Percentiles rank a stretch among this genome's conserved stretches.
Evolutionary conservation across 2,113 vertebrate genomes (phyloP).

Genomic region (Seriola dumerili): DNA sequence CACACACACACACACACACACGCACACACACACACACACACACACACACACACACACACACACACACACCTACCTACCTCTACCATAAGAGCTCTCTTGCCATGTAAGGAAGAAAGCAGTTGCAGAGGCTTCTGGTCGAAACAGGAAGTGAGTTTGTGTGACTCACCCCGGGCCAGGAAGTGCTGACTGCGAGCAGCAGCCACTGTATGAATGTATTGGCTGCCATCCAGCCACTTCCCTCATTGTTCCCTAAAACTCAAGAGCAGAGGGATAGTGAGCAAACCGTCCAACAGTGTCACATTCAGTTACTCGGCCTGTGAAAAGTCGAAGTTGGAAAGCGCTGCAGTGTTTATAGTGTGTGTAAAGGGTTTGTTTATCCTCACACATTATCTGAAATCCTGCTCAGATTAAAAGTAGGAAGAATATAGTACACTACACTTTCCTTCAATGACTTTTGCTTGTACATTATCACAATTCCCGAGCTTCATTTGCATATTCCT

Average conservation of each 20-base stretch:
- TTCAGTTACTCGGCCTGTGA: background rate
- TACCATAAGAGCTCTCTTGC: constrained; percentile 49
- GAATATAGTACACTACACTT: background rate
- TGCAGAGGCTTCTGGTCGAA: constrained; percentile 59
- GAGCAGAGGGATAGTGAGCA: background rate
- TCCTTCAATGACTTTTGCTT: background rate
- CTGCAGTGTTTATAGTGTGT: background rate
- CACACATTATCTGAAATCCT: background rate
- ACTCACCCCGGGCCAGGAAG: constrained; percentile 75
- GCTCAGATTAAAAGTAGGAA: background rate
- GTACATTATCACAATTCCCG: background rate
- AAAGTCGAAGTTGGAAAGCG: background rate
- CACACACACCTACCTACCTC: constrained; percentile 1
- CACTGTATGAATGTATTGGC: constrained; percentile 44
- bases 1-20: constrained; percentile 12
- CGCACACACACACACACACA: background rate
- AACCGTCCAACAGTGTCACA: background rate
- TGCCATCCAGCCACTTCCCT: constrained; percentile 11
- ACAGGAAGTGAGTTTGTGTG: constrained; percentile 80
- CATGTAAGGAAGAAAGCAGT: constrained; percentile 83
- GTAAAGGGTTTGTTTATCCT: background rate
- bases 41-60: constrained; percentile 1
- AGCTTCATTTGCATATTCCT: constrained; percentile 20
- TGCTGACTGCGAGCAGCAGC: constrained; percentile 63
- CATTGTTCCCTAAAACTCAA: constrained; percentile 17